Evolutionary conservation across 2,797 vertebrate species (phyloP), one percentile per base, ranked within the genome.

Genomic region (Psittacula echo): DNA sequence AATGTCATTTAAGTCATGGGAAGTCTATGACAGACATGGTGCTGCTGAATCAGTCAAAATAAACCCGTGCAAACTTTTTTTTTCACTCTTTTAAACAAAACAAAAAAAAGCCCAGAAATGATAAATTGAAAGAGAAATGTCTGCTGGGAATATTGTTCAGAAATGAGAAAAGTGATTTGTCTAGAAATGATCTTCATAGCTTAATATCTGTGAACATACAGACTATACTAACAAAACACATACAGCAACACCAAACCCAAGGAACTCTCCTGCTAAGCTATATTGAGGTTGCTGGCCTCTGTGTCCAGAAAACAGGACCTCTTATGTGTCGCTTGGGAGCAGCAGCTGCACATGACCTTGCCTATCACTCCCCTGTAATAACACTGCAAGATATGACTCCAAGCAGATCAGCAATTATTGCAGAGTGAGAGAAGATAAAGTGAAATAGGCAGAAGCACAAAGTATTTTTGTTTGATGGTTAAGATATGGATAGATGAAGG

Each of bases 291-390:
- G 65, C n/a, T 61, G 68, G 45, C 5, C 13, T 65, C n/a, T 39
- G 13, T 42, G 14, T 50, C 54, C 29, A 39, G 54, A 76, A 76
- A 67, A 19, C 21, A 50, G 12, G 10, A 68, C 12, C 22, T 78
- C 20, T 45, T 11, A 21, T 0, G 1, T 0, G 0, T 30, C 0
- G 0, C 24, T 20, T 58, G 12, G 42, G 68, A 83, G 50, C 26
- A 66, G 45, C 29, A 62, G 29, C 24, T 82, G 27, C 30, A n/a
- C 1, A 4, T 2, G 4, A 27, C 27, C 8, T 44, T 87, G 62
- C 12, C 44, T n/a, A 20, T 42, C 9, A 5, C 10, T 60, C 14
- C 16, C 8, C 21, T 24, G 27, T 2, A 58, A 32, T 20, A 65
- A n/a, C 13, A 26, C 13, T n/a, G n/a, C 41, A 71, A 19, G 34